These are phyloP conservation scores for Torymus aiolomorphi DNA, from an alignment of 2,888 invertebrate genomes.

Conservation along the genomic window DNA sequence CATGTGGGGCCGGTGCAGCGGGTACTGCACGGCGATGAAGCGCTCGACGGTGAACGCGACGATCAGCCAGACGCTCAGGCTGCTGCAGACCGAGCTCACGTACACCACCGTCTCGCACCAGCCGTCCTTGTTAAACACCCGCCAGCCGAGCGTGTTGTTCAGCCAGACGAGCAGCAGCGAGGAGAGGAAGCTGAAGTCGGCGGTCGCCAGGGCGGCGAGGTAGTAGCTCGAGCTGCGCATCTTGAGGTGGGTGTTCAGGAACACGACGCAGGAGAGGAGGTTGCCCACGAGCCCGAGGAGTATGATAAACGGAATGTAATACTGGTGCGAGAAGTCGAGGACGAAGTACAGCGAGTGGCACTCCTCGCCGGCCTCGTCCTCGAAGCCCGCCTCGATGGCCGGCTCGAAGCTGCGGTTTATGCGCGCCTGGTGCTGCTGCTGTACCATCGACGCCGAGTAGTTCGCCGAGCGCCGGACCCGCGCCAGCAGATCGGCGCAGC, in stretches of 20 bases:
- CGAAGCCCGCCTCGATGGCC: conserved; percentile 53
- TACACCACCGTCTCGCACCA: conserved; percentile 79
- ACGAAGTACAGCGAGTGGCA: conserved; percentile 70
- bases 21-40: conserved; percentile 82
- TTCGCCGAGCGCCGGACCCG: conserved; percentile 22
- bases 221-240: conserved; percentile 82
- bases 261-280: conserved; percentile 79
- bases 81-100: conserved; percentile 79
- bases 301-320: conserved; percentile 80
- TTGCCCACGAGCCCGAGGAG: conserved; percentile 80
- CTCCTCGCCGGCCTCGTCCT: conserved; percentile 61
- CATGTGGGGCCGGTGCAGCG: conserved; percentile 79
- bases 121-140: conserved; percentile 77
- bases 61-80: conserved; percentile 82
- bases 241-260: conserved; percentile 79
- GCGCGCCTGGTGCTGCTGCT: neutral
- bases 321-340: conserved; percentile 77
- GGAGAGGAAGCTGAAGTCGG: conserved; percentile 80
- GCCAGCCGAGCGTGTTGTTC: conserved; percentile 76
- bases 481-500: neutral
- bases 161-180: conserved; percentile 78
- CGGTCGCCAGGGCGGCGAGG: conserved; percentile 79
- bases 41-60: conserved; percentile 84
- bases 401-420: neutral
- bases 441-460: neutral